Conservation (phyloP, 2,888 invertebrate genomes). For the Odontocerum albicorne region DNA sequence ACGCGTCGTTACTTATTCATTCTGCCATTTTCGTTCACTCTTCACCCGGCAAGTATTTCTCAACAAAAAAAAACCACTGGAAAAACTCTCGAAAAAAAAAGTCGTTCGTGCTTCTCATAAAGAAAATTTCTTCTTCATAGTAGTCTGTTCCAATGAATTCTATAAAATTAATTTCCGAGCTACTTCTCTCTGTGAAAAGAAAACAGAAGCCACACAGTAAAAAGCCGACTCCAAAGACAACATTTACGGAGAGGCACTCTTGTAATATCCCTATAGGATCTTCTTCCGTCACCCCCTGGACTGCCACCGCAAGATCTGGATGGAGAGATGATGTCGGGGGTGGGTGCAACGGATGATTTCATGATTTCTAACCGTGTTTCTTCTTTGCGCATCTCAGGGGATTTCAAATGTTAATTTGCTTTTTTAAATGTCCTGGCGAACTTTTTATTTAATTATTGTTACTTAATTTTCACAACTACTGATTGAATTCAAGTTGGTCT, state of each 20-base stretch:
- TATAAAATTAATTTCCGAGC: slow-evolving; percentile 6
- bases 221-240: slow-evolving; percentile 8
- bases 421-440: no score
- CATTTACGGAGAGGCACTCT: slow-evolving; percentile 5
- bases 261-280: neutral
- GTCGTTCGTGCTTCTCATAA: no score
- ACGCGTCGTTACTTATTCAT: no score
- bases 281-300: no score
- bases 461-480: no score
- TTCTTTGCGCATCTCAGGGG: neutral
- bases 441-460: no score
- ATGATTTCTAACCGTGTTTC: slow-evolving; percentile 5
- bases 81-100: neutral
- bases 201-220: slow-evolving; percentile 6
- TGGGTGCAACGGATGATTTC: slow-evolving; percentile 4
- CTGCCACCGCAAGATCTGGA: neutral
- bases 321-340: slow-evolving; percentile 2
- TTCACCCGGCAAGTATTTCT: neutral
- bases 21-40: no score
- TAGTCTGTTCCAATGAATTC: neutral
- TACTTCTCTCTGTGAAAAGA: neutral
- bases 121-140: no score
- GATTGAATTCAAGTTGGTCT: no score
- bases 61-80: neutral
- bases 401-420: no score